phyloP scores from a whole-genome alignment of 2,888 invertebrate genomes.

The Spatulosminthurus flaviceps region DNA sequence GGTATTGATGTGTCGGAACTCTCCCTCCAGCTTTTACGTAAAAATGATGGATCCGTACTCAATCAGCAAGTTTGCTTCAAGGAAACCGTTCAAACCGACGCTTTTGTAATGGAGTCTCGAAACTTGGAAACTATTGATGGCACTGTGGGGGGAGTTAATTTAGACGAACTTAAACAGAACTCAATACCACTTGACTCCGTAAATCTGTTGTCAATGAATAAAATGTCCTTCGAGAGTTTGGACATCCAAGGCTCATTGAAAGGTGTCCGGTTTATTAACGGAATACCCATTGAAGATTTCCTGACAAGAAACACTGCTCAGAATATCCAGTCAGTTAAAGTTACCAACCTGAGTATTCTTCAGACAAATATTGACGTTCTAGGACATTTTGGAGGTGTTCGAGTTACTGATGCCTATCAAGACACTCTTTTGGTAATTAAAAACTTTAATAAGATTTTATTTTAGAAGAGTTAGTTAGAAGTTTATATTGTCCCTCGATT shows the following conservation, averaged over 20 bases:
- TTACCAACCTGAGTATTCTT: conserved; percentile 35
- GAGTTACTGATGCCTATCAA: conserved; percentile 46
- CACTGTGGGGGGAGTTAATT: conserved; percentile 39
- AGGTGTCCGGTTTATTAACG: conserved; percentile 47
- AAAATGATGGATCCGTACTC: conserved; percentile 18
- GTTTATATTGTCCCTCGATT: too few relatives aligned
- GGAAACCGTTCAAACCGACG: neutral
- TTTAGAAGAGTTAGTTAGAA: too few relatives aligned
- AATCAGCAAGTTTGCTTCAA: conserved; percentile 26
- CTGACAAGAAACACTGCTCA: conserved; percentile 48
- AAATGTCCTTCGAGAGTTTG: conserved; percentile 44
- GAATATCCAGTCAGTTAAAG: conserved; percentile 43
- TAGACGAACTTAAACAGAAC: conserved; percentile 43
- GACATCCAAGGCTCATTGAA: conserved; percentile 27
- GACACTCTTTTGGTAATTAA: conserved; percentile 59
- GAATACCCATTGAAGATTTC: conserved; percentile 46
- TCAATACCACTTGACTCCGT: conserved; percentile 46
- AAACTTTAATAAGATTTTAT: too few relatives aligned
- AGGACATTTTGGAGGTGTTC: conserved; percentile 42
- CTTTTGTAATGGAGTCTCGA: conserved; percentile 11
- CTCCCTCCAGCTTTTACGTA: neutral
- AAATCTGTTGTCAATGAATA: neutral
- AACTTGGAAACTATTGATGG: conserved; percentile 3
- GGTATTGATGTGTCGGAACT: conserved; percentile 30
- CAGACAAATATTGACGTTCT: conserved; percentile 33